These are phyloP conservation scores for Natrix natrix DNA, from an alignment of 2,797 vertebrate genomes.

Conservation along the genomic window DNA sequence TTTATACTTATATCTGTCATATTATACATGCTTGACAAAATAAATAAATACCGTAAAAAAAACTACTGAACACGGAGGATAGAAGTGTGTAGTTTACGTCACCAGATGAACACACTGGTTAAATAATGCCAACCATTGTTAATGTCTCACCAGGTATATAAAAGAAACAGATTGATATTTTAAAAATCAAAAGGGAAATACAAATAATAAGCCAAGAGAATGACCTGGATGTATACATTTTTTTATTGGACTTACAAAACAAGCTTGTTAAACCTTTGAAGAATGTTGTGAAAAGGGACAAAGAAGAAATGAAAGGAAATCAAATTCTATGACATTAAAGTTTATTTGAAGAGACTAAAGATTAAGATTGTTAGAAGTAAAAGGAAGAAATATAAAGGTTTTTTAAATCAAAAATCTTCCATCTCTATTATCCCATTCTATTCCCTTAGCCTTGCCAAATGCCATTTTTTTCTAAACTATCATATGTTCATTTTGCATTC, in stretches of 20 bases:
- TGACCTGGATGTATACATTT: background rate
- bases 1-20: no score
- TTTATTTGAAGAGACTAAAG: background rate
- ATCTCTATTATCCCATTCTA: background rate
- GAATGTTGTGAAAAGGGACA: background rate
- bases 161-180: background rate
- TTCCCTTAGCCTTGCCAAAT: background rate
- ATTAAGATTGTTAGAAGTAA: background rate
- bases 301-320: background rate
- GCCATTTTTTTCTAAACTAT: background rate
- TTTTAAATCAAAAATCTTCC: background rate
- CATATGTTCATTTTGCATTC: background rate
- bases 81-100: background rate
- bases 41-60: no score
- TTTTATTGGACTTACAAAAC: background rate
- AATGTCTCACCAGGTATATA: background rate
- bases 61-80: background rate
- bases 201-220: background rate
- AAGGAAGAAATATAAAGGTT: background rate
- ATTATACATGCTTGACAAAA: no score
- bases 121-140: background rate
- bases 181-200: background rate
- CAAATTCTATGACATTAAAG: background rate
- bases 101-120: background rate
- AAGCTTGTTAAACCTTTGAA: background rate